A percentile compares a stretch with the other conserved stretches of the same genome.
These are phyloP conservation scores for Scopus umbretta DNA, from an alignment of 2,113 vertebrate genomes.

Conservation along the genomic window DNA sequence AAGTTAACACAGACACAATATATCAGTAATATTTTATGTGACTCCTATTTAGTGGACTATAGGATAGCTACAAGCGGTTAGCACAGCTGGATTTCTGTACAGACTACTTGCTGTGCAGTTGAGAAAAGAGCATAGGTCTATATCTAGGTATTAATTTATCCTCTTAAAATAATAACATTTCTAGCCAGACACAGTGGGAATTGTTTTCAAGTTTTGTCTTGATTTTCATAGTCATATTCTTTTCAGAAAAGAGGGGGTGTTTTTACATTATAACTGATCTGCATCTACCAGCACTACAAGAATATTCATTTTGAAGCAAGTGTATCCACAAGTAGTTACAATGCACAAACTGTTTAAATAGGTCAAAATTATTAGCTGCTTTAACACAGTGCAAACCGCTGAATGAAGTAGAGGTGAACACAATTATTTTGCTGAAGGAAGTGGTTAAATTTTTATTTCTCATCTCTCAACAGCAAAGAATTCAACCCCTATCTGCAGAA, in stretches of 20 bases:
- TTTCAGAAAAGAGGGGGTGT: background rate
- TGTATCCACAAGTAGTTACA: background rate
- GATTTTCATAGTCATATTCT: background rate
- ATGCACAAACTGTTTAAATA: background rate
- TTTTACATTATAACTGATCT: background rate
- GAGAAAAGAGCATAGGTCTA: background rate
- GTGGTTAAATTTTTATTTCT: background rate
- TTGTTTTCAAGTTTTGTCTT: background rate
- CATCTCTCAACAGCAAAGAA: constrained; percentile 15
- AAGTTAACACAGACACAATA: background rate
- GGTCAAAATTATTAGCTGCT: background rate
- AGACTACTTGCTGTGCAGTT: background rate
- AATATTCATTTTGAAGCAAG: background rate
- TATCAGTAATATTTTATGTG: background rate
- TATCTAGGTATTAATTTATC: background rate
- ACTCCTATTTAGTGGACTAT: background rate
- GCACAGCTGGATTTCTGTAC: background rate
- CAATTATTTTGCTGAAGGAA: background rate
- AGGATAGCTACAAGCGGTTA: background rate
- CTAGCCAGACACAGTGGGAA: background rate
- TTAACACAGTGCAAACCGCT: background rate
- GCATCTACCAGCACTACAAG: background rate
- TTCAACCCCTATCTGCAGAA: background rate
- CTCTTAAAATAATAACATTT: background rate
- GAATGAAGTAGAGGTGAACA: background rate